Evolutionary conservation across 2,888 invertebrate species (phyloP), one percentile per base, ranked within the genome.

Genomic region (Yponomeuta evonymella): DNA sequence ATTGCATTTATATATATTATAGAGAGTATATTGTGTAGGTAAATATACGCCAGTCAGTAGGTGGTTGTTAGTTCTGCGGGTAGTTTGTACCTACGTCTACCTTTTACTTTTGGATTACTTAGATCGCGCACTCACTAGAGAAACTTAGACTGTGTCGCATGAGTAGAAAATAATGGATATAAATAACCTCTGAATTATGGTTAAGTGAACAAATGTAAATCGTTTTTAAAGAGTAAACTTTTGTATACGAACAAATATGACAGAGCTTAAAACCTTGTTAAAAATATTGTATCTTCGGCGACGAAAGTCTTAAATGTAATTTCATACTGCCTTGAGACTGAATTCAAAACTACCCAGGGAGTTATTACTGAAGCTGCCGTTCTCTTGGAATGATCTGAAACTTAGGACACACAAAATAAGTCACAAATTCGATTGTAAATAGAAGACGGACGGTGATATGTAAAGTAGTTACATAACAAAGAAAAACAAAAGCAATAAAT

Each of bases 1-100:
- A 91, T 91, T 89, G 91, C 91, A 92, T 92, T 92, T 92, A 92
- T 92, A 87, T 87, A 83, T 87, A 85, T 90, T 87, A 83, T 87
- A 85, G 89, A 90, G 90, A 90, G 89, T 91, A 90, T 91, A 89
- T 90, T 77, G 88, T 70, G 70, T 91, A 92, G 91, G 85, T 90
- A 89, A 88, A 81, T 90, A 88, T 89, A 87, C 83, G 88, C 89
- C 83, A 90, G 84, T 89, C 88, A 83, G 84, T 88, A 89, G 90
- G 83, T 82, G 83, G 83, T 82, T 78, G 87, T 86, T 88, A 88
- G 88, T 83, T 87, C 85, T 86, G 87, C 87, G 89, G 83, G 83
- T 89, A 90, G 89, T 78, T 79, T 80, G 79, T 84, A n/a, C n/a
- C n/a, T n/a, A 77, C 79, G n/a, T 79, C 70, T 72, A 72, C 71